Evolutionary conservation across 2,113 vertebrate genomes (phyloP).

Genomic region (Dascyllus trimaculatus): DNA sequence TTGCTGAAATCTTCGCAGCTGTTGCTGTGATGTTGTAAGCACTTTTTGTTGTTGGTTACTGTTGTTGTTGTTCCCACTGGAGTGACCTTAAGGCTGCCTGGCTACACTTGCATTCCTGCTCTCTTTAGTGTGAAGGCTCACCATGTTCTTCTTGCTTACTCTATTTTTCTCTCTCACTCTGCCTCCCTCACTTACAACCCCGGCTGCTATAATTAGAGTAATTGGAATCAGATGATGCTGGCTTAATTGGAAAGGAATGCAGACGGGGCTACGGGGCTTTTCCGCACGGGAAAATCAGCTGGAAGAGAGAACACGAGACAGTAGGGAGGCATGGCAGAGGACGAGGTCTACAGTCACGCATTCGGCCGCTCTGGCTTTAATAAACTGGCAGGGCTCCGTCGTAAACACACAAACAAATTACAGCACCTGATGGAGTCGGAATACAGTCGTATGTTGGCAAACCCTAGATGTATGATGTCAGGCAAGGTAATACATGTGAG

Average conservation of each 20-base stretch:
- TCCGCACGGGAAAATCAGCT: constrained; percentile 78
- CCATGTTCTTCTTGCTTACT: constrained; percentile 29
- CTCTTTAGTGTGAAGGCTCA: constrained; percentile 57
- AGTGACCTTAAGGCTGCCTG: constrained; percentile 57
- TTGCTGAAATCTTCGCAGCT: constrained; percentile 52
- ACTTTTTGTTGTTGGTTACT: constrained; percentile 69
- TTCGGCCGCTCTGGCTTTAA: constrained; percentile 49
- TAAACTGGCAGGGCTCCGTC: constrained; percentile 30
- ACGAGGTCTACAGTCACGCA: constrained; percentile 46
- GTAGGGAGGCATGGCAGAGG: constrained; percentile 32
- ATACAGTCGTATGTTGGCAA: constrained; percentile 16
- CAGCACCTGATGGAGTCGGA: constrained; percentile 12
- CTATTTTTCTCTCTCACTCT: constrained; percentile 7
- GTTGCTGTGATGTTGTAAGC: constrained; percentile 49
- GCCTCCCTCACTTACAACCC: constrained; percentile 71
- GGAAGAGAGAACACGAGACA: constrained; percentile 62
- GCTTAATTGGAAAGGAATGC: constrained; percentile 86
- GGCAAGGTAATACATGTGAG: constrained; percentile 38
- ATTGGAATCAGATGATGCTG: constrained; percentile 82
- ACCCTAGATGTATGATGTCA: constrained; percentile 30
- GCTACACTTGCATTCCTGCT: constrained; percentile 46
- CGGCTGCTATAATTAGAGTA: constrained; percentile 84
- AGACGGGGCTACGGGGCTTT: constrained; percentile 76
- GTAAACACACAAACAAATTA: constrained; percentile 63
- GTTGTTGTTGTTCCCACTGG: constrained; percentile 68